These are phyloP conservation scores for Xestia ashworthii DNA, from an alignment of 2,888 invertebrate species.

Conservation along the genomic window DNA sequence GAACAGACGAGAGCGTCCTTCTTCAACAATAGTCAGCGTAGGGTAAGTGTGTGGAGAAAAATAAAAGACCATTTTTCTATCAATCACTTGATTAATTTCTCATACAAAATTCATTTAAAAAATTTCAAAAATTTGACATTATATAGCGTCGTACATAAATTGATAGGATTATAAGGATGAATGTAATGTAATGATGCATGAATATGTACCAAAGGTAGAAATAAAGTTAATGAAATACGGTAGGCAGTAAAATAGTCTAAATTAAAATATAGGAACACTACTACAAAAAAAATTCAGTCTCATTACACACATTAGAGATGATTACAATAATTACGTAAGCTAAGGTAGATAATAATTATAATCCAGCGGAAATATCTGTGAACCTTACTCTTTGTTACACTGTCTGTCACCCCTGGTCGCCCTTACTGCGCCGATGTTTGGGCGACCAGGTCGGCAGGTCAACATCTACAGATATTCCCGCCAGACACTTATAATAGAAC, in stretches of 20 bases:
- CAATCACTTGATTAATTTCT: constrained; percentile 90
- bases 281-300: constrained; percentile 87
- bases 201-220: constrained; percentile 86
- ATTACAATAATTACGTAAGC: constrained; percentile 74
- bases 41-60: constrained; percentile 54
- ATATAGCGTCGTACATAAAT: constrained; percentile 90
- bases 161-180: constrained; percentile 88
- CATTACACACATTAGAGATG: constrained; percentile 84
- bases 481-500: constrained; percentile 72
- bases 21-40: background rate
- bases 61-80: constrained; percentile 84
- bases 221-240: constrained; percentile 87
- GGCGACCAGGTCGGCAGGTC: constrained; percentile 24
- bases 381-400: background rate
- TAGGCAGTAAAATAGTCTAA: constrained; percentile 89
- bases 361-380: constrained; percentile 55
- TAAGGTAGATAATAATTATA: constrained; percentile 52
- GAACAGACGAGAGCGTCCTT: background rate
- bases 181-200: constrained; percentile 79
- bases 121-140: constrained; percentile 90
- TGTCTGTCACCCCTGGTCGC: constrained; percentile 14
- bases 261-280: constrained; percentile 90
- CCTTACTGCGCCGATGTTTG: constrained; percentile 17
- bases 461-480: constrained; percentile 28
- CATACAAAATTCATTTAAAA: constrained; percentile 90